These are phyloP conservation scores for Argyrosomus japonicus DNA, from an alignment of 2,113 vertebrate species.

Conservation along the genomic window DNA sequence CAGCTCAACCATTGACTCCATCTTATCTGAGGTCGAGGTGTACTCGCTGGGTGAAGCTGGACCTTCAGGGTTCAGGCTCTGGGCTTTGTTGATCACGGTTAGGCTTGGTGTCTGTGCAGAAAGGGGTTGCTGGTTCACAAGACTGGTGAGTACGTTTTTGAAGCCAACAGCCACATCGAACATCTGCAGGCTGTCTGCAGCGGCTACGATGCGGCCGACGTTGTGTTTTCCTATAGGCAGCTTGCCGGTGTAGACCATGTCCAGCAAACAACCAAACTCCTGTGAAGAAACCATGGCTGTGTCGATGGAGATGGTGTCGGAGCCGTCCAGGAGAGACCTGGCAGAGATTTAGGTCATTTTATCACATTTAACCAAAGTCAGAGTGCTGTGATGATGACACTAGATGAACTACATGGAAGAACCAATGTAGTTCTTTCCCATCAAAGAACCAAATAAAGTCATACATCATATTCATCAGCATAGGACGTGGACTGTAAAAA, in stretches of 20 bases:
- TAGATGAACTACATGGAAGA: background rate
- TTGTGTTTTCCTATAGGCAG: slow-evolving; percentile 90
- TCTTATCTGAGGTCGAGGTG: background rate
- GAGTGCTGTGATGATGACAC: too few relatives aligned
- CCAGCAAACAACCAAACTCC: slow-evolving; percentile 89
- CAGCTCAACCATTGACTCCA: background rate
- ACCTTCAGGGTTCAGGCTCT: background rate
- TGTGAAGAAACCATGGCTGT: slow-evolving; percentile 86
- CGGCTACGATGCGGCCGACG: slow-evolving; percentile 86
- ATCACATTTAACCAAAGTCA: background rate
- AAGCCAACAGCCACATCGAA: slow-evolving; percentile 92
- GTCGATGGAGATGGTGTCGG: slow-evolving; percentile 89
- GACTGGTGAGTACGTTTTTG: slow-evolving; percentile 87
- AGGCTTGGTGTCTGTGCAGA: background rate
- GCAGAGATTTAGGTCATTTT: background rate
- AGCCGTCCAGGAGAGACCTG: slow-evolving; percentile 86
- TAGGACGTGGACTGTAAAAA: too few relatives aligned
- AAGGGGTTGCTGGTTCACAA: slow-evolving; percentile 75
- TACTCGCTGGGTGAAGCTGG: background rate
- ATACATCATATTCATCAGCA: background rate
- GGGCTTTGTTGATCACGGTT: slow-evolving; percentile 5
- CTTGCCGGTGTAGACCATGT: slow-evolving; percentile 90
- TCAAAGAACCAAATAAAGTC: background rate
- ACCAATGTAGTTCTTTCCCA: background rate
- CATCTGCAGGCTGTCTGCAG: slow-evolving; percentile 93